These are phyloP conservation scores for Mastacembelus armatus DNA, from an alignment of 2,797 vertebrate genomes.

Conservation along the genomic window DNA sequence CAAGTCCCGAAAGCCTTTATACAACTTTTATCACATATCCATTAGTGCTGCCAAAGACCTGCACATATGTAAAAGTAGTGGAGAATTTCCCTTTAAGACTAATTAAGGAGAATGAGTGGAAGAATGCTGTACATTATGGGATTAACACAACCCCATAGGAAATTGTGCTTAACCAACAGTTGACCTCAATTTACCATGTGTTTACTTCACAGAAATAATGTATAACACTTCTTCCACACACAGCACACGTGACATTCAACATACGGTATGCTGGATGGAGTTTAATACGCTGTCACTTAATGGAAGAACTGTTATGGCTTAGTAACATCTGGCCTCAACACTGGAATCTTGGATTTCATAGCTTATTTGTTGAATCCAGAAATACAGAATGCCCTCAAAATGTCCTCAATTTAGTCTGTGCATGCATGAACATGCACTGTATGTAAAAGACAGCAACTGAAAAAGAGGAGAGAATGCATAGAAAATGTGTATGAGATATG, in stretches of 20 bases:
- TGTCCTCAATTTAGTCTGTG: background rate
- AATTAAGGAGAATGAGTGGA: background rate
- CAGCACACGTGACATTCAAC: slow-evolving; percentile 17
- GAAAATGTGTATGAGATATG: background rate
- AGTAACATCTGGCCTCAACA: slow-evolving; percentile 56
- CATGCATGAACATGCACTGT: background rate
- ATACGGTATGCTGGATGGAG: slow-evolving; percentile 10
- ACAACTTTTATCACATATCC: background rate
- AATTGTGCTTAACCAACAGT: background rate
- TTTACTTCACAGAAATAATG: background rate
- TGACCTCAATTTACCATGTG: slow-evolving; percentile 1
- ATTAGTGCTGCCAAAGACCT: background rate
- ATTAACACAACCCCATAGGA: background rate
- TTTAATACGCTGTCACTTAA: slow-evolving; percentile 27
- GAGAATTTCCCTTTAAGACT: too few relatives aligned
- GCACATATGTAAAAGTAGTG: too few relatives aligned
- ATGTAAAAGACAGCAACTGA: slow-evolving; percentile 9
- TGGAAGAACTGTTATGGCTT: slow-evolving; percentile 32
- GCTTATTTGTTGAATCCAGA: slow-evolving; percentile 17
- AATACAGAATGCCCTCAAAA: slow-evolving; percentile 24
- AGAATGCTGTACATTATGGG: too few relatives aligned
- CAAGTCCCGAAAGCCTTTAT: background rate
- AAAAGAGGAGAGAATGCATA: background rate
- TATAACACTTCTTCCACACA: background rate
- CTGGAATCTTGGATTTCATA: slow-evolving; percentile 43